Percentiles rank a stretch among this genome's conserved stretches.
These are phyloP conservation scores for Plestiodon gilberti DNA, from an alignment of 2,113 vertebrate genomes.

Conservation along the genomic window DNA sequence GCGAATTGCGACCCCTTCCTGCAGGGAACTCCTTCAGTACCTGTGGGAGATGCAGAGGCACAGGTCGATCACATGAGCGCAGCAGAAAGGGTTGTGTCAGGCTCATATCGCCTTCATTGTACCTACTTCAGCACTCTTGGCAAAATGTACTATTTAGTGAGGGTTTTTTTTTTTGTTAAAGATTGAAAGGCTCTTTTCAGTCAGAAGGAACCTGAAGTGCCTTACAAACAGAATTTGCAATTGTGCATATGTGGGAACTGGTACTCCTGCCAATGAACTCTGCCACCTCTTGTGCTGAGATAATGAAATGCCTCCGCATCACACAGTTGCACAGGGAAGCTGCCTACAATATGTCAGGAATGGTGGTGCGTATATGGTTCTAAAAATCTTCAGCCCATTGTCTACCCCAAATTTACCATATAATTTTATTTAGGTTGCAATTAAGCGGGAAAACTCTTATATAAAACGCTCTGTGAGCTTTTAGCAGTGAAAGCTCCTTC, in stretches of 20 bases:
- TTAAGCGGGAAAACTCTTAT: background rate
- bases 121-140: background rate
- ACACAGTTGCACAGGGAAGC: background rate
- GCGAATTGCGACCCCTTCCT: background rate
- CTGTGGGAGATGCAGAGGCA: background rate
- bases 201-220: background rate
- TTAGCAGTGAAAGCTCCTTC: background rate
- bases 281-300: background rate
- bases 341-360: slow-evolving; percentile 22
- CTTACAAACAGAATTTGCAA: background rate
- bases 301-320: background rate
- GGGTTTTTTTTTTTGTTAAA: background rate
- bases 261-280: accelerated
- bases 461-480: slow-evolving; percentile 33
- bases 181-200: background rate
- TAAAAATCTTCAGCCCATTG: slow-evolving; percentile 30
- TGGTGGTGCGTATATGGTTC: slow-evolving; percentile 40
- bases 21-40: background rate
- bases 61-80: background rate
- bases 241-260: background rate
- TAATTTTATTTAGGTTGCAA: slow-evolving; percentile 48
- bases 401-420: background rate
- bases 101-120: background rate
- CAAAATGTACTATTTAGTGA: background rate
- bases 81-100: background rate